A percentile compares a stretch with the other conserved stretches of the same genome.
Conservation (phyloP, 2,797 vertebrate genomes). For the Oreortyx pictus region DNA sequence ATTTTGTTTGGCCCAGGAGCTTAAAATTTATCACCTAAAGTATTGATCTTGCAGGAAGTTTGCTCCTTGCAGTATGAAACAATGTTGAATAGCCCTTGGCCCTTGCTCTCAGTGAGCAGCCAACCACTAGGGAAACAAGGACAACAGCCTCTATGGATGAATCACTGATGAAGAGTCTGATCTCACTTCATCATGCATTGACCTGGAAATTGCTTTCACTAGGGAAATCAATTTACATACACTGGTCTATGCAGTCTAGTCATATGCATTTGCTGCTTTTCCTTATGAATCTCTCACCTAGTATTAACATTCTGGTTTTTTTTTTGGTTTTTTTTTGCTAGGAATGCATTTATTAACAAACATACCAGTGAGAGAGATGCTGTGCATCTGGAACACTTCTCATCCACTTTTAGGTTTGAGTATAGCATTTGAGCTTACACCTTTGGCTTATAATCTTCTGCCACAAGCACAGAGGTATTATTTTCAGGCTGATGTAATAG, state of each 20-base stretch:
- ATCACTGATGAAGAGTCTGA: background rate
- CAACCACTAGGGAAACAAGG: background rate
- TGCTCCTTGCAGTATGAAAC: slow-evolving; percentile 7
- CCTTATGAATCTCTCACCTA: background rate
- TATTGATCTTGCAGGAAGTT: background rate
- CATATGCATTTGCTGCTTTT: background rate
- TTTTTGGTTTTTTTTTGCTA: background rate
- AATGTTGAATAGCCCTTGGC: background rate
- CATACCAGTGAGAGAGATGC: background rate
- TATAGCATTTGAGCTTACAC: background rate
- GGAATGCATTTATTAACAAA: background rate
- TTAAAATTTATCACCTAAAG: slow-evolving; percentile 5
- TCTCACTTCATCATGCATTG: background rate
- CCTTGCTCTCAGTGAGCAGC: background rate
- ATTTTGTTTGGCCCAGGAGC: background rate
- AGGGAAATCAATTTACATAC: background rate
- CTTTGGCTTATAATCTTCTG: background rate
- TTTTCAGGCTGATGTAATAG: background rate
- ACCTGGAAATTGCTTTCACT: background rate
- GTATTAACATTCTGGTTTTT: background rate
- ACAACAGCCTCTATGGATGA: background rate
- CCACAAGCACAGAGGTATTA: background rate
- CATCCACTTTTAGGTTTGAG: background rate
- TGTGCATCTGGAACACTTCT: background rate
- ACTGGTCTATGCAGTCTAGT: background rate